Base-by-base conservation (phyloP, 2,113 vertebrate species). In the Amia ocellicauda region DNA sequence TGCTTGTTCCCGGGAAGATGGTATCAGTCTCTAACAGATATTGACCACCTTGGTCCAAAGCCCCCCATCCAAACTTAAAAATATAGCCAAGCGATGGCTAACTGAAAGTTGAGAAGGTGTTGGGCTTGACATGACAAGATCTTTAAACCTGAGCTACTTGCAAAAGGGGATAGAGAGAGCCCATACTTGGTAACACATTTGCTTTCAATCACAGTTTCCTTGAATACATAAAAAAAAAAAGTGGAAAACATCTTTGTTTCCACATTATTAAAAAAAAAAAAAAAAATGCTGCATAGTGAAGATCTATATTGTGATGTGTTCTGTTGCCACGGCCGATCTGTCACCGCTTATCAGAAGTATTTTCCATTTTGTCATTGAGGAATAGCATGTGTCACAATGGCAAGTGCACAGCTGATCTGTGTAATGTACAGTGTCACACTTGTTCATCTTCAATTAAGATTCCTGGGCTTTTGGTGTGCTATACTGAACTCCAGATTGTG, bases 331-430 rank as follows among this genome's bases (percentile, higher is more conserved):
- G 36, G 58, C n/a, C 17, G 20, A n/a, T 2, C 40, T 31, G n/a
- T 57, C 52, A 50, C 11, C n/a, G 78, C 73, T 83, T 87, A 85
- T 83, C 82, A 64, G 75, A 76, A 67, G 77, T 74, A 83, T 85
- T 83, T 85, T 87, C 80, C 80, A 81, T 83, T 74, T 70, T 74
- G 79, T 83, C 81, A 83, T 74, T 20, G 47, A 26, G 19, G 42
- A 60, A 47, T 11, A 28, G 59, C 80, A 78, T 80, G 78, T 81
- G 67, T 71, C 77, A 60, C 72, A 68, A n/a, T 72, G 74, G 71
- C 75, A 78, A 74, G 83, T 76, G 75, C 68, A 66, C 65, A 59
- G 61, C 68, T 70, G 73, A 61, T 78, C 60, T 73, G 64, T 66
- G 66, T 26, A 53, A 66, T 69, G 69, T 52, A 7, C 27, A 11